Evolutionary conservation across 2,113 vertebrate species (phyloP).

Genomic region (Origma solitaria): DNA sequence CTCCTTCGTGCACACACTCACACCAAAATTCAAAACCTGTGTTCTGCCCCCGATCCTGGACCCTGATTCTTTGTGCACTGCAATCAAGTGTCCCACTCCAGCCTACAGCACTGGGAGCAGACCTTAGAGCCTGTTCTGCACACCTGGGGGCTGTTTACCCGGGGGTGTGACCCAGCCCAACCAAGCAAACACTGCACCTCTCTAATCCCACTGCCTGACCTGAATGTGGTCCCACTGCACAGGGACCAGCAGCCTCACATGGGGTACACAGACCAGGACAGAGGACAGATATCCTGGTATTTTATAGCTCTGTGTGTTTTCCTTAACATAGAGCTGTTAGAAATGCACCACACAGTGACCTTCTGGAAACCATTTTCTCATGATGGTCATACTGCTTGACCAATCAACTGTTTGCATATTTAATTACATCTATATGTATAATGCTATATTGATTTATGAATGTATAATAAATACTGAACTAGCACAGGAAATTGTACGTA

Average conservation of each 20-base stretch:
- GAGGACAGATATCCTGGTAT: rapidly evolving
- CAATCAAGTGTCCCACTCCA: not conserved
- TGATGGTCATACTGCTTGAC: not conserved
- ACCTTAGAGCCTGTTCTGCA: not conserved
- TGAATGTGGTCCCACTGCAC: rapidly evolving
- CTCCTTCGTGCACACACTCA: not conserved
- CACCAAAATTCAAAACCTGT: not conserved
- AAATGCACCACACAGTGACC: not conserved
- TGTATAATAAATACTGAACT: not conserved
- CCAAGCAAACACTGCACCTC: rapidly evolving
- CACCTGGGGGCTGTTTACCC: not conserved
- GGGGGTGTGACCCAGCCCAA: not conserved
- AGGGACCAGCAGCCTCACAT: not conserved
- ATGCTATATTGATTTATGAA: not conserved
- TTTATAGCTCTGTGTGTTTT: not conserved
- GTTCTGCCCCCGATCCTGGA: not conserved
- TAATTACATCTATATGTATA: not conserved
- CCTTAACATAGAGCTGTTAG: not conserved
- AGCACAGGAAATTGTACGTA: not conserved
- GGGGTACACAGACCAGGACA: rapidly evolving
- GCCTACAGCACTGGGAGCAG: not conserved
- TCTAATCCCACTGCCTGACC: not conserved
- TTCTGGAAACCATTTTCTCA: not conserved
- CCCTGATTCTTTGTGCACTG: not conserved
- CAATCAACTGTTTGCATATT: not conserved